Base-by-base conservation (phyloP, 2,113 vertebrate species). In the Peromyscus leucopus region DNA sequence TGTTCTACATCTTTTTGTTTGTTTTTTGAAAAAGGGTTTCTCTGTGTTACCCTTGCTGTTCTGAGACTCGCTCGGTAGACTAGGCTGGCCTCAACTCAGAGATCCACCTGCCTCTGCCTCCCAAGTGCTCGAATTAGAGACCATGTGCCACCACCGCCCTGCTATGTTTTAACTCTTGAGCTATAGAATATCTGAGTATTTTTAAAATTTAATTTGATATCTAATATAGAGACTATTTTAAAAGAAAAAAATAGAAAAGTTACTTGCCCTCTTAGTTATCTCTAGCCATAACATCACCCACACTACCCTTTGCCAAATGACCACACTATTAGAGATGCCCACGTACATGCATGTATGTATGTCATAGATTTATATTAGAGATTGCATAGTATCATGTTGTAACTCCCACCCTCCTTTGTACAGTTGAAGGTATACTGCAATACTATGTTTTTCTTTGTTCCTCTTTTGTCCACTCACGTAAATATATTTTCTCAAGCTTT, bases 361-460 rank as follows among this genome's bases (percentile, higher is more conserved):
- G 15, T 3, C 17, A 9, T 63, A 59, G 26, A 39, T 26, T 22
- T 33, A 85, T 48, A 55, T 61, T 71, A 7, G 90, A 80, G 33
- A 74, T 55, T 93, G 42, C 48, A 83, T 65, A 91, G 13, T 59
- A 31, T 63, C 1, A 0, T 36, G 46, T 33, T 93, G 72, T 75
- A 79, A 71, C 84, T 86, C 51, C 61, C 42, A 15, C 7, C 36
- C 48, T 21, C 26, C 71, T 91, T 90, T 59, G 39, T n/a, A 67
- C 24, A 82, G 46, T 61, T 74, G 19, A 79, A 42, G 55, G 39
- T 13, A 7, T 5, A 55, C 10, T 91, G 0, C 71, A 28, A 19
- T 55, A 7, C 36, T n/a, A 28, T 78, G 0, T 57, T 7, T 5
- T 1, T 59, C 7, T 57, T 63, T 63, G 1, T 33, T 57, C 4